Percentiles rank a stretch among this genome's conserved stretches.
These are phyloP conservation scores for Thereva nobilitata DNA, from an alignment of 2,888 invertebrate genomes.

Conservation along the genomic window DNA sequence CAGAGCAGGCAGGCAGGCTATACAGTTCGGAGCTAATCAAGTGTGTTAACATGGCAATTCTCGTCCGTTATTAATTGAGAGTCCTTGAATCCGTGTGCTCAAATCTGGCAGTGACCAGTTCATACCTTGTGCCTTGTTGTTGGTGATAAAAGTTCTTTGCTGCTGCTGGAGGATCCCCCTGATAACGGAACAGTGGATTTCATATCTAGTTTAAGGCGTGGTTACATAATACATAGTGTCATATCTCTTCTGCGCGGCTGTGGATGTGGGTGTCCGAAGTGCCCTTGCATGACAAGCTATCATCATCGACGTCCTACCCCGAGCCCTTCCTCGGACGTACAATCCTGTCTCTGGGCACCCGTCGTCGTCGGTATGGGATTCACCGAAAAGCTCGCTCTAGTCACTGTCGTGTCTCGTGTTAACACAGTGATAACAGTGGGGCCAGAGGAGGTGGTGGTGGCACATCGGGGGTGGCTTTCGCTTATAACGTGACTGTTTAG, in stretches of 20 bases:
- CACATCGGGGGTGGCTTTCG: background rate
- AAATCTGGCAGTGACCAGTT: background rate
- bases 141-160: background rate
- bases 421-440: constrained; percentile 9
- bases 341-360: no score
- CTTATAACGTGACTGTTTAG: background rate
- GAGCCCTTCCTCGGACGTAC: no score
- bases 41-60: constrained; percentile 23
- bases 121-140: no score
- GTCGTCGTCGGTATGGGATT: constrained; percentile 24
- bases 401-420: constrained; percentile 15
- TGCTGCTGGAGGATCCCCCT: background rate
- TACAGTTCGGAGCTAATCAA: constrained; percentile 19
- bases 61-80: constrained; percentile 27
- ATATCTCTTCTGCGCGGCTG: constrained; percentile 16
- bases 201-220: constrained; percentile 36
- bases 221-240: constrained; percentile 25
- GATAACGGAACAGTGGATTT: constrained; percentile 3
- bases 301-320: constrained; percentile 13
- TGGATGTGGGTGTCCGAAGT: constrained; percentile 3
- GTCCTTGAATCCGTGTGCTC: constrained; percentile 13
- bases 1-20: constrained; percentile 5
- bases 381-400: constrained; percentile 18
- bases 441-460: background rate
- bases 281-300: constrained; percentile 29